Evolutionary conservation across 2,888 invertebrate species (phyloP).

Genomic region (Octonoba sinensis): DNA sequence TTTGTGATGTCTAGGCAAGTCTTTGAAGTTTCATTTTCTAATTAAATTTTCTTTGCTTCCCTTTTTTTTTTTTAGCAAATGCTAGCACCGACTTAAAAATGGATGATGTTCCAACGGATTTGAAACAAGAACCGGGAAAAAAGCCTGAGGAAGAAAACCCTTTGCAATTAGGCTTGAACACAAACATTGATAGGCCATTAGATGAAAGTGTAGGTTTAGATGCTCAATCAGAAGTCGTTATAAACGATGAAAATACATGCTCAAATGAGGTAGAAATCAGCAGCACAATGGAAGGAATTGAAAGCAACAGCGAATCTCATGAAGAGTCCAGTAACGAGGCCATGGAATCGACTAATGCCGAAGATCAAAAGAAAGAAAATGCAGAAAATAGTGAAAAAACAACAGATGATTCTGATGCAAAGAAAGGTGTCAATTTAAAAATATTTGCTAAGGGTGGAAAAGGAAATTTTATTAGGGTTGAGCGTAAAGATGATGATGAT

Average conservation of each 20-base stretch:
- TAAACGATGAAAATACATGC: constrained; percentile 41
- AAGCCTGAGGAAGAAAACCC: no score
- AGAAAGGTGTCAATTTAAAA: constrained; percentile 43
- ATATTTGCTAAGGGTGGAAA: constrained; percentile 60
- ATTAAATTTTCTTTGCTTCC: background rate
- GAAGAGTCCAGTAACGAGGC: constrained; percentile 49
- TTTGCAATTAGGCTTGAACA: no score
- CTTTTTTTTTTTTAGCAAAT: no score
- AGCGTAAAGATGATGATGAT: constrained; percentile 52
- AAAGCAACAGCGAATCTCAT: constrained; percentile 22
- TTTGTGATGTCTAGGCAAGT: background rate
- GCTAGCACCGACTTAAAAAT: background rate
- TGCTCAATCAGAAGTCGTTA: background rate
- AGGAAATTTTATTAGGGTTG: constrained; percentile 50
- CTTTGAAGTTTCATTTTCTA: background rate
- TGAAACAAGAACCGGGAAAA: no score
- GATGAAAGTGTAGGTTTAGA: no score
- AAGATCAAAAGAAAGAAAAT: constrained; percentile 21
- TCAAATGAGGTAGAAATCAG: constrained; percentile 31
- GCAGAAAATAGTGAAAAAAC: constrained; percentile 29
- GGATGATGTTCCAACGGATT: background rate
- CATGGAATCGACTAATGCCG: constrained; percentile 14
- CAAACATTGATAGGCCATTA: no score
- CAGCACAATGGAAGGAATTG: background rate
- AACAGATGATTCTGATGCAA: constrained; percentile 20